Conservation (phyloP, 2,888 invertebrate genomes). For the Halictus quadricinctus region DNA sequence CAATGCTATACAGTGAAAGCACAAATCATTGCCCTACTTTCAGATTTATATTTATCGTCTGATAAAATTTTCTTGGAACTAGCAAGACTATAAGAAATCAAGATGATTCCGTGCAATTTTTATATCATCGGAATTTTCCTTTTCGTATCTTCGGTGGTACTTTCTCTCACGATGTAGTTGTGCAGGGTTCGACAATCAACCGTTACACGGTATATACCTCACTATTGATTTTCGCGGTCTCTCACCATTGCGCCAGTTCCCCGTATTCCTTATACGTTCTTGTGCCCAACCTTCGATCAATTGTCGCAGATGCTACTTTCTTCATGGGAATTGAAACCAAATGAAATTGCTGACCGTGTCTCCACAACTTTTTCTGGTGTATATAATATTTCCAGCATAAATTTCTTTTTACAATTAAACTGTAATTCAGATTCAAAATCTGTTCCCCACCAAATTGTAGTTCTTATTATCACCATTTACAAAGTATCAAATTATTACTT, state of each 20-base stretch:
- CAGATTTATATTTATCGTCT: background rate
- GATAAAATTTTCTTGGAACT: background rate
- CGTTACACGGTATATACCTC: constrained; percentile 72
- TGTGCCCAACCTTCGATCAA: constrained; percentile 30
- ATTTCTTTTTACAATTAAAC: background rate
- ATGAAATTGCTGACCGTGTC: background rate
- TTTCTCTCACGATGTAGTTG: constrained; percentile 9
- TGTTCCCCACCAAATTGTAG: background rate
- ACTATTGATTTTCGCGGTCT: constrained; percentile 70
- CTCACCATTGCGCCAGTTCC: constrained; percentile 64
- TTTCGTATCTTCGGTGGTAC: background rate
- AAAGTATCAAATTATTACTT: background rate
- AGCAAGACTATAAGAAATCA: background rate
- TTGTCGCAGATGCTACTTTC: constrained; percentile 22
- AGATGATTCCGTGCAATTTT: background rate
- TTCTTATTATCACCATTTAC: background rate
- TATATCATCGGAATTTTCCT: background rate
- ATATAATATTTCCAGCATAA: background rate
- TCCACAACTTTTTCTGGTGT: too few relatives aligned
- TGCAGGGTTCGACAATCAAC: constrained; percentile 72
- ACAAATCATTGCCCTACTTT: background rate
- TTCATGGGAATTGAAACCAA: constrained; percentile 5
- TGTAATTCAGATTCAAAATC: background rate
- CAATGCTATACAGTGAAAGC: background rate
- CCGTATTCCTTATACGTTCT: constrained; percentile 57